Base-by-base conservation (phyloP, 2,888 invertebrate species). In the Helicoverpa assulta region DNA sequence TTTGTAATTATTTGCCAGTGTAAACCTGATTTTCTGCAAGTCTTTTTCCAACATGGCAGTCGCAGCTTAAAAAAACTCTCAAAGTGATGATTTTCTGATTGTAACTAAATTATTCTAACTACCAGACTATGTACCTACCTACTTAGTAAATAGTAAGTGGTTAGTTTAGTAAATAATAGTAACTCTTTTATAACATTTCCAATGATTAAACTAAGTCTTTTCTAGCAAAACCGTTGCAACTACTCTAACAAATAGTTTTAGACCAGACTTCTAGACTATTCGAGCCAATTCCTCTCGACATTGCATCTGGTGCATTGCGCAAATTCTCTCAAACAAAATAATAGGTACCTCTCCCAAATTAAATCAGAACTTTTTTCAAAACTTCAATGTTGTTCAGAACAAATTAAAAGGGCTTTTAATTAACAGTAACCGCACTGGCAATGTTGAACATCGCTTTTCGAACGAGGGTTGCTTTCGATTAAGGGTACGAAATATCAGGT, bases 391-490 rank as follows among this genome's bases (percentile, higher is more conserved):
- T 26, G 14, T 29, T 43, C 14, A 10, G 51, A 12, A n/a, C 29
- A 8, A 53, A 61, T 5, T 8, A 56, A 37, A 47, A 51, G 18
- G 57, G 21, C 51, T 12, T 51, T 54, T 40, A 40, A 40, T 40
- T 47, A 57, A 21, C 10, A 14, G 4, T 40, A 0, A 0, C 21
- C 40, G n/a, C 40, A 19, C 54, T 68, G 53, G 21, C 43, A 50
- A 54, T 62, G 29, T 33, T 12, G 50, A 54, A 8, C 29, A 5
- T 18, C 5, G 8, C 1, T 40, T 18, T 47, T 33, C 12, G 26
- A 54, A 73, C 61, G 58, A 68, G 18, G 7, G 18, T 14, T 58
- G 4, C 70, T 59, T 70, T 47, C 58, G 61, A 59, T 5, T n/a
- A 26, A 55, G 58, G 26, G 51, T 69, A 51, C 26, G 40, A 50